phyloP scores from a whole-genome alignment of 2,113 vertebrate species.

The Martes martes region DNA sequence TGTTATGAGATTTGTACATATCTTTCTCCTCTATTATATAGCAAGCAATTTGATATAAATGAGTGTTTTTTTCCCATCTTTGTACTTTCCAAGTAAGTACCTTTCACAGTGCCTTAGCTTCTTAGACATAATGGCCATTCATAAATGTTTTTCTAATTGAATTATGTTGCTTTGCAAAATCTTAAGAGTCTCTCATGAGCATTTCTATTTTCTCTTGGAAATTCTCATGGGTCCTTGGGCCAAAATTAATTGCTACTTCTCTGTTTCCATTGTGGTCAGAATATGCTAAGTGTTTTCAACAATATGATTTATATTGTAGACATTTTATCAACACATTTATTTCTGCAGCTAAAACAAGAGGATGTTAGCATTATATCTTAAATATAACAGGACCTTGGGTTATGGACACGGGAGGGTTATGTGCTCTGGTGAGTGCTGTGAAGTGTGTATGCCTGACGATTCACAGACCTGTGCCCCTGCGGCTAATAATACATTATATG shows the following conservation, averaged over 20 bases:
- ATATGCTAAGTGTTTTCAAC: slow-evolving; percentile 1
- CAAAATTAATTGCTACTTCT: slow-evolving; percentile 17
- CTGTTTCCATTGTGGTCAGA: neutral
- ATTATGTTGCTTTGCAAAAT: slow-evolving; percentile 11
- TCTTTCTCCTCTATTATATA: neutral
- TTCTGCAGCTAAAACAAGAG: neutral
- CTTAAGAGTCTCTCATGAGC: slow-evolving; percentile 5
- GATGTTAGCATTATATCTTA: neutral
- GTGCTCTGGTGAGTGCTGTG: too few species aligned
- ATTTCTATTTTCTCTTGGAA: slow-evolving; percentile 24
- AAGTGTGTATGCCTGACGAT: too few species aligned
- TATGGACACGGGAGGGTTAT: too few species aligned
- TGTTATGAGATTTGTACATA: neutral
- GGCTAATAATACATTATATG: too few species aligned
- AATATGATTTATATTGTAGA: neutral
- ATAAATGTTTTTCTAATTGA: slow-evolving; percentile 25
- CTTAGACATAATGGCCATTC: neutral
- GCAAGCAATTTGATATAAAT: neutral
- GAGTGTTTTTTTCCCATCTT: neutral
- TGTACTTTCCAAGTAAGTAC: neutral
- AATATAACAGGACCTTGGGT: neutral
- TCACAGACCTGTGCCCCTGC: too few species aligned
- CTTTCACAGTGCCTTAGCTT: neutral
- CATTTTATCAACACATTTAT: neutral
- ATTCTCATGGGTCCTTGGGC: neutral